These are phyloP conservation scores for Antitype chi DNA, from an alignment of 2,888 invertebrate genomes.

Conservation along the genomic window DNA sequence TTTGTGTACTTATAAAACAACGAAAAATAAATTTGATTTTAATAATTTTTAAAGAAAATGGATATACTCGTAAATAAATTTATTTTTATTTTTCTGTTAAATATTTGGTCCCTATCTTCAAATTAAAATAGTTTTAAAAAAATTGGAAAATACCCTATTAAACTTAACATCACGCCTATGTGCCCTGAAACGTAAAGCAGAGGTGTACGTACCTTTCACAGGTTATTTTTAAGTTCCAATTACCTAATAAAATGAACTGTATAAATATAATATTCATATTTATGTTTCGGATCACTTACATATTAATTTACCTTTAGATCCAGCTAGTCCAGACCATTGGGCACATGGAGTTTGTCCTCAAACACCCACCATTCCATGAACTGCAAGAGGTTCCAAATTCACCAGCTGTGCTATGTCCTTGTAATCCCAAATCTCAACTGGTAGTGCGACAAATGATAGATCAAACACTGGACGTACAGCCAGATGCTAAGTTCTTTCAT, in stretches of 20 bases:
- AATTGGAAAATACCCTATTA: neutral
- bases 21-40: too few species aligned
- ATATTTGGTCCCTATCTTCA: too few species aligned
- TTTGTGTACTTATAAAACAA: too few species aligned
- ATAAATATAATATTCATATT: neutral
- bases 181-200: neutral
- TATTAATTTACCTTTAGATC: slow-evolving; percentile 74
- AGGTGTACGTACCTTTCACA: neutral
- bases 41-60: too few species aligned
- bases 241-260: neutral
- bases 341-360: slow-evolving; percentile 96
- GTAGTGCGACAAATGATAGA: slow-evolving; percentile 93
- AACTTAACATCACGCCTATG: neutral
- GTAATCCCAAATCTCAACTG: slow-evolving; percentile 90
- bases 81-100: too few species aligned
- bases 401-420: slow-evolving; percentile 94
- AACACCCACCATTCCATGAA: slow-evolving; percentile 92
- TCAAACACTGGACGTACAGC: slow-evolving; percentile 93
- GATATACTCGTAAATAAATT: too few species aligned
- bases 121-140: too few species aligned
- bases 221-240: neutral
- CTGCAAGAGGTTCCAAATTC: slow-evolving; percentile 92
- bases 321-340: slow-evolving; percentile 97
- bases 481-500: slow-evolving; percentile 92
- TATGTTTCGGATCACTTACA: neutral